Conservation (phyloP, 2,888 invertebrate genomes). For the Pseudeuparius sepicola region DNA sequence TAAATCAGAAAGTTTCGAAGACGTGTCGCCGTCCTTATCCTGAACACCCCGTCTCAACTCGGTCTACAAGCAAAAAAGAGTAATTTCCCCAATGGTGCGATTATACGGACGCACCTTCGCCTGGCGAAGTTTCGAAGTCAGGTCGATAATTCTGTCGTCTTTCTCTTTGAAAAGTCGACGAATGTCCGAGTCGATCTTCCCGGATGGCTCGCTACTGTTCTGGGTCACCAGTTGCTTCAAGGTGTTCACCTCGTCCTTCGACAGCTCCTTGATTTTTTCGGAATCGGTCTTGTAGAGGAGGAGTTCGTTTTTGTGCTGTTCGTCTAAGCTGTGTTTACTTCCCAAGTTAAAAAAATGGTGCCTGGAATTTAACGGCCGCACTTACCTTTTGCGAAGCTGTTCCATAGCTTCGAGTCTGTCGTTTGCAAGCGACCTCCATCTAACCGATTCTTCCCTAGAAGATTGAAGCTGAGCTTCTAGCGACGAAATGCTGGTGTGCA, state of each 20-base stretch:
- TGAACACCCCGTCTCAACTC: too few relatives aligned
- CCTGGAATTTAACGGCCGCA: too few relatives aligned
- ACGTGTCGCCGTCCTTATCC: slow-evolving; percentile 19
- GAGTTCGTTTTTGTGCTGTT: slow-evolving; percentile 52
- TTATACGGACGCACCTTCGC: slow-evolving; percentile 35
- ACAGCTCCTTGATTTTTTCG: slow-evolving; percentile 38
- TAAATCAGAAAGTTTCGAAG: slow-evolving; percentile 28
- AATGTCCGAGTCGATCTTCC: slow-evolving; percentile 35
- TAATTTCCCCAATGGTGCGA: too few relatives aligned
- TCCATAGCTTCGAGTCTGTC: slow-evolving; percentile 59
- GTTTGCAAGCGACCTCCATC: slow-evolving; percentile 59
- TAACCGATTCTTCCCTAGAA: slow-evolving; percentile 44
- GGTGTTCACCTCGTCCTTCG: slow-evolving; percentile 32
- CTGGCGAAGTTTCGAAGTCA: slow-evolving; percentile 36
- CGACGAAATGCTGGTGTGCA: slow-evolving; percentile 42
- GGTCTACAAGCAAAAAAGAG: too few relatives aligned
- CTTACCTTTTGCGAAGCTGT: slow-evolving; percentile 34
- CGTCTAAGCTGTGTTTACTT: slow-evolving; percentile 52
- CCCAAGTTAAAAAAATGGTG: slow-evolving; percentile 17
- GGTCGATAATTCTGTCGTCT: slow-evolving; percentile 41
- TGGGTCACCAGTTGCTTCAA: slow-evolving; percentile 38
- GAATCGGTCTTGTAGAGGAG: slow-evolving; percentile 54
- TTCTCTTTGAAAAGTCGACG: slow-evolving; percentile 36
- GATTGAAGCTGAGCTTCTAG: slow-evolving; percentile 45
- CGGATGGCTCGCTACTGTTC: slow-evolving; percentile 35